These are phyloP conservation scores for Anoplopoma fimbria DNA, from an alignment of 2,113 vertebrate species.

Conservation along the genomic window DNA sequence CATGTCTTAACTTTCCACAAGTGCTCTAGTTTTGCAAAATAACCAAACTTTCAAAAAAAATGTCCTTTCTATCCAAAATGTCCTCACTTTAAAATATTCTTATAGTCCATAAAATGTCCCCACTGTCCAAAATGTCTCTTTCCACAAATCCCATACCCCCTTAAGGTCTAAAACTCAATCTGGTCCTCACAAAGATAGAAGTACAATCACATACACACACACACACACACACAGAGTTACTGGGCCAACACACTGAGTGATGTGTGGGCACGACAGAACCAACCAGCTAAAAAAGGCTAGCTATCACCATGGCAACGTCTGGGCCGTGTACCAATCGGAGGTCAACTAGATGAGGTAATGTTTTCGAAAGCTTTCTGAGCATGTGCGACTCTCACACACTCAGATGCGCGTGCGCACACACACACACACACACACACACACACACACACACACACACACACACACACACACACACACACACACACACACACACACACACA, in stretches of 20 bases:
- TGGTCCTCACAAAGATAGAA: conserved; percentile 17
- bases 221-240: conserved; percentile 34
- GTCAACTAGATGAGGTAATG: conserved; percentile 79
- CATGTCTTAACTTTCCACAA: background rate
- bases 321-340: conserved; percentile 70
- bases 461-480: background rate
- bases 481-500: background rate
- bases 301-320: conserved; percentile 74
- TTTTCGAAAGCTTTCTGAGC: conserved; percentile 58
- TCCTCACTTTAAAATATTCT: background rate
- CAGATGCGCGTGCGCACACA: background rate
- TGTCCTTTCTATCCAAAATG: background rate
- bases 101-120: background rate
- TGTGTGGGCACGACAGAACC: conserved; percentile 70
- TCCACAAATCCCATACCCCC: background rate
- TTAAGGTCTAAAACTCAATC: background rate
- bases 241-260: conserved; percentile 44
- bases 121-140: background rate
- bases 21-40: background rate
- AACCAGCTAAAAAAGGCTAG: conserved; percentile 68
- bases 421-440: conserved; percentile 1
- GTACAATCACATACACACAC: background rate
- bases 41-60: too few relatives aligned
- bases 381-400: conserved; percentile 29
- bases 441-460: too few relatives aligned